Evolutionary conservation across 1,140 invertebrate genomes (phyloP).

Genomic region (Magallana ariakensis): DNA sequence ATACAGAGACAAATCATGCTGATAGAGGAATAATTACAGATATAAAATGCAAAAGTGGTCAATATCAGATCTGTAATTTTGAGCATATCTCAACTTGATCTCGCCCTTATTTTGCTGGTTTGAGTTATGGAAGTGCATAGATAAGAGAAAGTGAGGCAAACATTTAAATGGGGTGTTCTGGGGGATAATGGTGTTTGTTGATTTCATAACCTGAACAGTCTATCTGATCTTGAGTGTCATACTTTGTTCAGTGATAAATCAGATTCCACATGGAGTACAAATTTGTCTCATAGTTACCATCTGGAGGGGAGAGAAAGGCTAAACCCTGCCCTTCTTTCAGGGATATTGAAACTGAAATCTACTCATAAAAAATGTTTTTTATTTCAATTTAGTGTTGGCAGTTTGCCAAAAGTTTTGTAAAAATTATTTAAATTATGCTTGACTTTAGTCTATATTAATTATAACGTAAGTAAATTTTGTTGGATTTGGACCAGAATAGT

Average conservation of each 20-base stretch:
- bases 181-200: too few relatives aligned
- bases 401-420: not conserved
- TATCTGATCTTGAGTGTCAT: not conserved
- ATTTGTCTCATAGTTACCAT: not conserved
- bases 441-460: too few relatives aligned
- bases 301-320: not conserved
- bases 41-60: too few relatives aligned
- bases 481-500: not conserved
- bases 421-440: too few relatives aligned
- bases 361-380: not conserved
- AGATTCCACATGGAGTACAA: not conserved
- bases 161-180: too few relatives aligned
- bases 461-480: not conserved
- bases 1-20: too few relatives aligned
- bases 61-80: too few relatives aligned
- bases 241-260: not conserved
- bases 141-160: too few relatives aligned
- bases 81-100: too few relatives aligned
- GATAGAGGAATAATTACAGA: too few relatives aligned
- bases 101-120: too few relatives aligned
- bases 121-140: too few relatives aligned
- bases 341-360: not conserved
- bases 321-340: not conserved
- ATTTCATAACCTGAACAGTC: not conserved
- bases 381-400: not conserved